Percentiles rank a stretch among this genome's conserved stretches.
These are phyloP conservation scores for Cherax destructor DNA, from an alignment of 1,140 invertebrate genomes.

Conservation along the genomic window DNA sequence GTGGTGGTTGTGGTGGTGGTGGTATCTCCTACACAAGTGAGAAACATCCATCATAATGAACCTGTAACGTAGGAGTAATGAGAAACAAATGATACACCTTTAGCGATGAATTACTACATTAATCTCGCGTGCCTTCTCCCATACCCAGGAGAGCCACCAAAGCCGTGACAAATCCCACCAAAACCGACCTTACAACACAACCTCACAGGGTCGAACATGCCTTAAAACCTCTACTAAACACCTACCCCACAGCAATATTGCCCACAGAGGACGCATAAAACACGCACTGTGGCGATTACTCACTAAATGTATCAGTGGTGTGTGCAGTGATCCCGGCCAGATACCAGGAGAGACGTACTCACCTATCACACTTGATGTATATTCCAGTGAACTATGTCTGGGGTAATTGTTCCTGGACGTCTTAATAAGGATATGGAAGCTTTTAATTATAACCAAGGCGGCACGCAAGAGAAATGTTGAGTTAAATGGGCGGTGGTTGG, in stretches of 20 bases:
- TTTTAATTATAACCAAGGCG: no score
- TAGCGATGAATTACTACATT: constrained; percentile 10
- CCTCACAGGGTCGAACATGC: background rate
- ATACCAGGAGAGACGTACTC: background rate
- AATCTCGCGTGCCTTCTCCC: background rate
- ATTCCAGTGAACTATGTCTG: background rate
- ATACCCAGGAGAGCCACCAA: background rate
- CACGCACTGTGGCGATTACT: background rate
- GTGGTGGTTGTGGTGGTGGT: background rate
- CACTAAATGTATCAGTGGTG: background rate
- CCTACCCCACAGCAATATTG: background rate
- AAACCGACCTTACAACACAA: background rate
- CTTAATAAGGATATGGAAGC: background rate
- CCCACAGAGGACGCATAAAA: background rate
- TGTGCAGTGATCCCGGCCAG: background rate
- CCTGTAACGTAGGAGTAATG: background rate
- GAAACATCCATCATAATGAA: background rate
- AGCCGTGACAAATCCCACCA: background rate
- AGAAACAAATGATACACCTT: constrained; percentile 2
- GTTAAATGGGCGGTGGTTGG: no score
- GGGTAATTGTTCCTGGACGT: background rate
- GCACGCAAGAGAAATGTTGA: no score
- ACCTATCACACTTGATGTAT: background rate
- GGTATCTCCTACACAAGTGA: background rate
- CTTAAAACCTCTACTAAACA: background rate